A percentile compares a stretch with the other conserved stretches of the same genome.
phyloP scores from a whole-genome alignment of 2,113 vertebrate species.

The Taurulus bubalis region DNA sequence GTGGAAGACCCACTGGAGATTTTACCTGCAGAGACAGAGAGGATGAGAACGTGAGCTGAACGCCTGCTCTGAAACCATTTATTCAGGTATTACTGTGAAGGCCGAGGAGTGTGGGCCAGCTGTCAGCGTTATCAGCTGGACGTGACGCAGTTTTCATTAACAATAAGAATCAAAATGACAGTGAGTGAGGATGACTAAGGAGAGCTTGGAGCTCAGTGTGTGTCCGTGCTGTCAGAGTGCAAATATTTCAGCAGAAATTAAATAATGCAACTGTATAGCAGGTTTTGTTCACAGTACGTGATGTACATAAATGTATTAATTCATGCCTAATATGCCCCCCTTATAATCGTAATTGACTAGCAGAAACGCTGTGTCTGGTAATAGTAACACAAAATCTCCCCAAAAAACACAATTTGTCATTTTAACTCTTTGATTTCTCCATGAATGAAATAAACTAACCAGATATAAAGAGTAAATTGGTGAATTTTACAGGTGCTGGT shows the following conservation, averaged over 20 bases:
- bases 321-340: no score
- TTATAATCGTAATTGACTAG: no score
- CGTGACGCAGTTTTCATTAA: neutral
- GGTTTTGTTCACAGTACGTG: neutral
- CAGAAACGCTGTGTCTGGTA: no score
- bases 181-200: constrained; percentile 4
- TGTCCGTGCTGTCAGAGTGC: neutral
- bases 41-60: neutral
- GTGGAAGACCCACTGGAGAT: constrained; percentile 92
- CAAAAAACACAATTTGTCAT: neutral
- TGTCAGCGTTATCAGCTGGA: neutral
- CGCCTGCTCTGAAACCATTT: neutral
- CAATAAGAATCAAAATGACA: neutral
- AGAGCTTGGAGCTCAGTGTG: neutral
- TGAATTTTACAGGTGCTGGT: neutral
- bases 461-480: neutral
- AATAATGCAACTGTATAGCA: neutral
- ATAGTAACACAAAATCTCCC: no score
- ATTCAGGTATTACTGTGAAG: neutral
- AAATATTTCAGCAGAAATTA: neutral
- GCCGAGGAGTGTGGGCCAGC: neutral
- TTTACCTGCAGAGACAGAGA: constrained; percentile 84
- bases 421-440: neutral
- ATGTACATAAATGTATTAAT: no score
- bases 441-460: neutral